Evolutionary conservation across 1,140 invertebrate genomes (phyloP), one percentile per base, ranked within the genome.

Genomic region (Magallana angulata): DNA sequence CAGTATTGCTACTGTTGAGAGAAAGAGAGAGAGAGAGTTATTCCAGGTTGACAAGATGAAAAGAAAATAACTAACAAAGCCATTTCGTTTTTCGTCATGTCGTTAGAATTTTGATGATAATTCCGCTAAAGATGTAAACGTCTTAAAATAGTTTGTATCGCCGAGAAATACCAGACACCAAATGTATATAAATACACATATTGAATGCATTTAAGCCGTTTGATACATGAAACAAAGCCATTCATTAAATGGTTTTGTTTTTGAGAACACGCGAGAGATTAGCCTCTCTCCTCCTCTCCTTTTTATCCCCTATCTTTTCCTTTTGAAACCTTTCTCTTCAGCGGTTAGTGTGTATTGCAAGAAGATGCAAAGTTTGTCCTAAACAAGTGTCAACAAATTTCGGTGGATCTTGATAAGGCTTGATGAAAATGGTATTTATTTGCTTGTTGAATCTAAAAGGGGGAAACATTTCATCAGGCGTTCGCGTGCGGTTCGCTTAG

Each of bases 231-330:
- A 30, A 76, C 68, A 76, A 7, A 24, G 68, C 68, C 68, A 76
- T 76, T 76, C 68, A 76, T 68, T 76, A 76, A 76, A 76, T 76
- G 68, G 68, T 76, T 76, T 76, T 76, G 68, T 76, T 76, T 76
- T 76, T 24, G 11, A 36, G 24, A 30, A 30, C 68, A 76, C 68
- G 68, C 36, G 68, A 76, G 68, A 30, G 68, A 76, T 76, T 76
- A 76, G 68, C 68, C 68, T 16, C 60, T 16, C 36, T 7, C 18
- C 16, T 64, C 60, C 60, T 64, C 14, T 7, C 36, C 68, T 76
- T 36, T 48, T 30, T 30, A 76, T 76, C 68, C 68, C 9, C 68
- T 76, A 76, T 76, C 68, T 76, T 76, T 76, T 76, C 36, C 68
- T 76, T 76, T 76, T 76, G 68, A 76, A 76, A 76, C 68, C 11